Conservation (phyloP, 2,797 vertebrate genomes). For the Eulemur mongoz region DNA sequence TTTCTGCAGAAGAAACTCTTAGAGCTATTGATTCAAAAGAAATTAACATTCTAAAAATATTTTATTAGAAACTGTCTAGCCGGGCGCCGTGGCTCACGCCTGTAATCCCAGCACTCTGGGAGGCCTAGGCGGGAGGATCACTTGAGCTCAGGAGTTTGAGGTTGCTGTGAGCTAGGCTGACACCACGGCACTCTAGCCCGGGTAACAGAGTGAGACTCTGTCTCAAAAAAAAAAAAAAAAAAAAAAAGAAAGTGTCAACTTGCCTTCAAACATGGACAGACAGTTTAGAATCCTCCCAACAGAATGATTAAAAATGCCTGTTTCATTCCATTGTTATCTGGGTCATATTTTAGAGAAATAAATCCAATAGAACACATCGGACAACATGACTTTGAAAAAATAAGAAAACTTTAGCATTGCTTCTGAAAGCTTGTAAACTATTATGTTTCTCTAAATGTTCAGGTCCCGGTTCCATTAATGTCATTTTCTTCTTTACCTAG, state of each 20-base stretch:
- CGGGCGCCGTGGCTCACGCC: too few relatives aligned
- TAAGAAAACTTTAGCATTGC: neutral
- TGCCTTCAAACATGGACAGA: neutral
- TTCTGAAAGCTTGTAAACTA: neutral
- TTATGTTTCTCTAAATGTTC: neutral
- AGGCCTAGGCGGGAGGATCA: too few relatives aligned
- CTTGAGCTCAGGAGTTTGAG: too few relatives aligned
- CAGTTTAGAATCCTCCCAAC: neutral
- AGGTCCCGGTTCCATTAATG: conserved; percentile 1
- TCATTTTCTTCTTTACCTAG: conserved; percentile 84
- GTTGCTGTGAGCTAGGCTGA: too few relatives aligned
- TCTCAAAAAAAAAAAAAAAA: too few relatives aligned
- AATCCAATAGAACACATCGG: neutral
- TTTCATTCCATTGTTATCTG: neutral
- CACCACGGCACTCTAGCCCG: too few relatives aligned
- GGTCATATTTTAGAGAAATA: neutral
- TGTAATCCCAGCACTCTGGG: too few relatives aligned
- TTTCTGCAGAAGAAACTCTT: conserved; percentile 16
- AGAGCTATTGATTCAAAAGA: neutral
- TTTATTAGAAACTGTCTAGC: neutral
- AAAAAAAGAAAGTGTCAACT: neutral
- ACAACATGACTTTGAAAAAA: neutral
- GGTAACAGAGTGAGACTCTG: too few relatives aligned
- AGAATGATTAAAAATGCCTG: neutral
- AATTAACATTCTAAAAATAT: neutral